Evolutionary conservation across 2,888 invertebrate species (phyloP), one percentile per base, ranked within the genome.

Genomic region (Dryomyza anilis): DNA sequence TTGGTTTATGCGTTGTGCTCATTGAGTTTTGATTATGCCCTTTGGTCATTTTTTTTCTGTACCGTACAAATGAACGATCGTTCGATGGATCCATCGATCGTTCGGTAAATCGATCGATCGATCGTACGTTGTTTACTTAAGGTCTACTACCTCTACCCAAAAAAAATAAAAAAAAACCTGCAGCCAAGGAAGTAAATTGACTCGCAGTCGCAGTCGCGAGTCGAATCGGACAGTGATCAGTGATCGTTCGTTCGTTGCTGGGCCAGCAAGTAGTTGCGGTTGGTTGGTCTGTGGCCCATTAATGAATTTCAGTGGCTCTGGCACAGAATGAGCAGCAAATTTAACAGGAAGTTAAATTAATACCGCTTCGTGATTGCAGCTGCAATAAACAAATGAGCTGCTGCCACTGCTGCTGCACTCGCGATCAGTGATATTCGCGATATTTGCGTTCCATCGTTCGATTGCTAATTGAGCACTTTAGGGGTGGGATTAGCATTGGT

Each of bases 301-400:
- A 53, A 53, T 53, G 19, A 53, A 53, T 19, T 19, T 16, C 19
- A 53, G 53, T 53, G 53, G 30, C 33, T 21, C 33, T 30, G 25
- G 33, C 53, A 19, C n/a, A 27, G 16, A 6, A 43, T 43, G 43
- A n/a, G n/a, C n/a, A 8, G 27, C 16, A 33, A 48, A 25, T 33
- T 39, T 29, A 52, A 19, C 61, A 61, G 61, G 61, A 61, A 61
- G 61, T 52, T 19, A 45, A 61, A 61, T 50, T 27, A 61, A 52
- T 52, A 45, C n/a, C 60, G 16, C 25, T 25, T 61, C 61, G 52
- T 61, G 61, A 61, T 61, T 50, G 61, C 52, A 61, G 61, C 39
- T 52, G 43, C 39, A 61, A 61, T 61, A 61, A 52, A 61, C 61
- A 61, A 61, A 61, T 61, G 61, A 61, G 52, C 48, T 16, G 25